Evolutionary conservation across 1,140 invertebrate species (phyloP).

Genomic region (Babylonia areolata): DNA sequence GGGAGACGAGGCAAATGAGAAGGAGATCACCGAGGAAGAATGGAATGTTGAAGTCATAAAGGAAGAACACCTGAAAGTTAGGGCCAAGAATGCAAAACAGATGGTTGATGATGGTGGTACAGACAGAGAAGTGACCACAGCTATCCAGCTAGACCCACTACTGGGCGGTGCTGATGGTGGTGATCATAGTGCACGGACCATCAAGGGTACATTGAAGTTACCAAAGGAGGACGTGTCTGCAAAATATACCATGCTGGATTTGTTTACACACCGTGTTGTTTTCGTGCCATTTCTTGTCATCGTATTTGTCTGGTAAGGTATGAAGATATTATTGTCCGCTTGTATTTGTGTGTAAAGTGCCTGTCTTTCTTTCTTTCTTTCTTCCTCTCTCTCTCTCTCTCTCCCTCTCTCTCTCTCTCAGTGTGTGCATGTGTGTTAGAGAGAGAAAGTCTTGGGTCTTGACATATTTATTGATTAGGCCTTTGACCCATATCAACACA

Average conservation of each 20-base stretch:
- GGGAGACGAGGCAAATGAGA: not conserved
- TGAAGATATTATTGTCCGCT: no score
- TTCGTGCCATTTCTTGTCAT: constrained; percentile 24
- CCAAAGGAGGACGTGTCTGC: not conserved
- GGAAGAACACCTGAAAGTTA: not conserved
- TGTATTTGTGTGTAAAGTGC: no score
- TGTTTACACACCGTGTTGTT: constrained; percentile 16
- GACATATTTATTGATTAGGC: no score
- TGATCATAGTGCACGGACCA: not conserved
- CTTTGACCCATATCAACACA: no score
- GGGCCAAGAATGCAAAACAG: not conserved
- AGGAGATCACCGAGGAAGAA: not conserved
- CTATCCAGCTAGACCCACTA: not conserved
- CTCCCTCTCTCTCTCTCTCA: no score
- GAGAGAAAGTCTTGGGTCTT: no score
- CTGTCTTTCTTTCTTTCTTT: no score
- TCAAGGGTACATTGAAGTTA: not conserved
- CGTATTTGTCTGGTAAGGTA: constrained; percentile 19
- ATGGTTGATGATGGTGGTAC: not conserved
- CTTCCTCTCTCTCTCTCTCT: no score
- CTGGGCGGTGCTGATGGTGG: not conserved
- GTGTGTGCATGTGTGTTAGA: no score
- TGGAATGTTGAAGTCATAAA: no score
- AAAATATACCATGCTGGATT: constrained; percentile 28
- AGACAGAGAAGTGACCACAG: not conserved